Evolutionary conservation across 2,888 invertebrate genomes (phyloP).

Genomic region (Nasonia oneida): DNA sequence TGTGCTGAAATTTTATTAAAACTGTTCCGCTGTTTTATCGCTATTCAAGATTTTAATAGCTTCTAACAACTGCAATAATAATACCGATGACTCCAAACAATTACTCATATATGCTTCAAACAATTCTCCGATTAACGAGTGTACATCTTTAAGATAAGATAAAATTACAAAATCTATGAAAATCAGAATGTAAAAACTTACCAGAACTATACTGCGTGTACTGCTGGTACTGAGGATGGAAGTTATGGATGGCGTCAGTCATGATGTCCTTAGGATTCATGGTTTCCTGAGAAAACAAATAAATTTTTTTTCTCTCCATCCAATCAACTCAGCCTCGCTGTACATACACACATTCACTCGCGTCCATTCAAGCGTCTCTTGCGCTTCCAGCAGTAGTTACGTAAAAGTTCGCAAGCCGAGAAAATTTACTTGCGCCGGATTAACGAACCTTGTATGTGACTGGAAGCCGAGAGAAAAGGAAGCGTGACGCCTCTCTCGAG

Average conservation of each 20-base stretch:
- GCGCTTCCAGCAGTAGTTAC: conserved; percentile 4
- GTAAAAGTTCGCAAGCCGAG: conserved; percentile 15
- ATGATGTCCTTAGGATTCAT: conserved; percentile 99
- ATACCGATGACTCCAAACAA: background rate
- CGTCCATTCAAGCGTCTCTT: conserved; percentile 33
- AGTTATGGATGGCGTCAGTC: conserved; percentile 99
- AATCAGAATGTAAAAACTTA: conserved; percentile 79
- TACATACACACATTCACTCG: background rate
- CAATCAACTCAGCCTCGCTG: background rate
- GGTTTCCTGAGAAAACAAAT: conserved; percentile 86
- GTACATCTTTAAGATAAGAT: conserved; percentile 17
- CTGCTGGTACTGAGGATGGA: conserved; percentile 99
- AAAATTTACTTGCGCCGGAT: conserved; percentile 51
- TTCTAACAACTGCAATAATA: background rate
- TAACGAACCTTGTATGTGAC: conserved; percentile 15
- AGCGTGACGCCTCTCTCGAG: background rate
- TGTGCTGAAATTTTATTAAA: background rate
- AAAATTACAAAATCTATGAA: conserved; percentile 58
- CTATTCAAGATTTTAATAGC: background rate
- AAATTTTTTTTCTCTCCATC: conserved; percentile 10
- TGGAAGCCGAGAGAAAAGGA: conserved; percentile 1
- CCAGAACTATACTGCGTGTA: conserved; percentile 98
- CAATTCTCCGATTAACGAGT: conserved; percentile 23
- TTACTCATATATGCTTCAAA: background rate
- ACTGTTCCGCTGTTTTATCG: background rate